A percentile compares a stretch with the other conserved stretches of the same genome.
These are phyloP conservation scores for Brachycybe producta DNA, from an alignment of 2,888 invertebrate genomes.

Conservation along the genomic window DNA sequence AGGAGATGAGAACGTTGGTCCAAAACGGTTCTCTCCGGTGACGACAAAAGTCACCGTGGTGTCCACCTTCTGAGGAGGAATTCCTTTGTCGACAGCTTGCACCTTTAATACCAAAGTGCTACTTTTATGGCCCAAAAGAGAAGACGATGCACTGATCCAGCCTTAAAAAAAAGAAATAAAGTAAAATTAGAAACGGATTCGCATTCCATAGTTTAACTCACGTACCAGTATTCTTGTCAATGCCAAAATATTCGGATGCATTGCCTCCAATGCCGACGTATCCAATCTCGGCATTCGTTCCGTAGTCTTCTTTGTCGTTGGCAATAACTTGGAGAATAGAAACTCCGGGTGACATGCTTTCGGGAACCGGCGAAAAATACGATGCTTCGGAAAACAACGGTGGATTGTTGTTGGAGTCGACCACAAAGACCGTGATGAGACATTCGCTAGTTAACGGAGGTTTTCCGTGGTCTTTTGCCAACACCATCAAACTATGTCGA, in stretches of 20 bases:
- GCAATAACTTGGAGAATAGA: slow-evolving; percentile 59
- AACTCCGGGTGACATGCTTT: slow-evolving; percentile 56
- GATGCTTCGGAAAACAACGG: slow-evolving; percentile 64
- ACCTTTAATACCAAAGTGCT: slow-evolving; percentile 34
- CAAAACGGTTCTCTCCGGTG: slow-evolving; percentile 67
- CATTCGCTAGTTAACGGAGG: slow-evolving; percentile 86
- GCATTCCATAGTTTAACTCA: background rate
- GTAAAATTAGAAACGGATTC: too few relatives aligned
- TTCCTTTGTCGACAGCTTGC: slow-evolving; percentile 74
- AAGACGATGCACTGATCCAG: slow-evolving; percentile 59
- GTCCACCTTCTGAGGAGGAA: slow-evolving; percentile 70
- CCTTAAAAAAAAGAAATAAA: slow-evolving; percentile 24
- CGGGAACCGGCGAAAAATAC: slow-evolving; percentile 68
- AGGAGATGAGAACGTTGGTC: slow-evolving; percentile 64
- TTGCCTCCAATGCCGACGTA: slow-evolving; percentile 63
- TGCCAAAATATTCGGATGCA: slow-evolving; percentile 55
- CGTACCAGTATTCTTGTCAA: slow-evolving; percentile 57
- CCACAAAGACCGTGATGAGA: slow-evolving; percentile 69
- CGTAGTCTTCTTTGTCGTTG: slow-evolving; percentile 63
- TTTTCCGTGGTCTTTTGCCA: slow-evolving; percentile 88
- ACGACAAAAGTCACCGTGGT: slow-evolving; percentile 58
- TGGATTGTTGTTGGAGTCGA: slow-evolving; percentile 83
- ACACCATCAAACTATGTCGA: slow-evolving; percentile 69
- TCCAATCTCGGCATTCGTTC: slow-evolving; percentile 76
- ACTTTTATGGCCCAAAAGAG: slow-evolving; percentile 40